A percentile compares a stretch with the other conserved stretches of the same genome.
phyloP scores from a whole-genome alignment of 2,888 invertebrate species.

The Athalia rosae region DNA sequence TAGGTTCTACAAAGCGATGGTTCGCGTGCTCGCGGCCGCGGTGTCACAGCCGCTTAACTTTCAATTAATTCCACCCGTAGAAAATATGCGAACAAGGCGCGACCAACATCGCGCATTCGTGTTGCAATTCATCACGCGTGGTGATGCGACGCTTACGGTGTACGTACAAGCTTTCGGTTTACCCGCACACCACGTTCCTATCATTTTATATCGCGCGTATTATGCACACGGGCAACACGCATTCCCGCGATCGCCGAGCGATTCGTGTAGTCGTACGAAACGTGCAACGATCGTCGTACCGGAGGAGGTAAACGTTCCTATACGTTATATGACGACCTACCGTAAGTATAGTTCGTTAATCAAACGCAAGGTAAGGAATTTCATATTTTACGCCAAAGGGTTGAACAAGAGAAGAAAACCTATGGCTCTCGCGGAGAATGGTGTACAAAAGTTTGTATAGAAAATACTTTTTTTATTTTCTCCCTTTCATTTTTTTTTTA shows the following conservation, averaged over 20 bases:
- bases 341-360: too few species aligned
- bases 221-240: too few species aligned
- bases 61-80: constrained; percentile 64
- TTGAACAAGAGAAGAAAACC: background rate
- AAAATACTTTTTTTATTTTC: too few species aligned
- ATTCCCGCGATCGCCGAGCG: too few species aligned
- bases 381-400: constrained; percentile 17
- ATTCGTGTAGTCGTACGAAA: too few species aligned
- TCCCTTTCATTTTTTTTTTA: too few species aligned
- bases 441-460: background rate
- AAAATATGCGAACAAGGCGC: constrained; percentile 63
- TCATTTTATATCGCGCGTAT: too few species aligned
- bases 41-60: constrained; percentile 59
- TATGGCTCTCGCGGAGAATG: background rate
- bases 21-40: constrained; percentile 42
- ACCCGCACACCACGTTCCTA: constrained; percentile 1
- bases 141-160: background rate
- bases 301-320: too few species aligned
- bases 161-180: constrained; percentile 5
- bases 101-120: constrained; percentile 59
- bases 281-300: too few species aligned
- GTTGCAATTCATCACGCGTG: constrained; percentile 62
- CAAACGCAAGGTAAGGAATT: background rate
- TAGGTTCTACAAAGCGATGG: constrained; percentile 46
- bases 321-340: too few species aligned